These are phyloP conservation scores for Turnix velox DNA, from an alignment of 2,113 vertebrate genomes.

Conservation along the genomic window DNA sequence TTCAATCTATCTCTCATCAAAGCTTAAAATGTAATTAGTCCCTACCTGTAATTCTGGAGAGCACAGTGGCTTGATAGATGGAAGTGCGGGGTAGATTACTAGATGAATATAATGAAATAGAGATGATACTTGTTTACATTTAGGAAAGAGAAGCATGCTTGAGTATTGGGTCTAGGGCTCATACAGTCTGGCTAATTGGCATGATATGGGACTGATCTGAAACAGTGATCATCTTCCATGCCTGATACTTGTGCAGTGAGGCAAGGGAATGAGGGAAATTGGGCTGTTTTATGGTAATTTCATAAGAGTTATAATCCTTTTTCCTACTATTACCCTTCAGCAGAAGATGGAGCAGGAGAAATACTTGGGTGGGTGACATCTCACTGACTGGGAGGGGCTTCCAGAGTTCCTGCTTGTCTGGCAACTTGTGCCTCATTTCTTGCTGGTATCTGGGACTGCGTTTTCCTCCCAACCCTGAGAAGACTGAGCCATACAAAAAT, in stretches of 20 bases:
- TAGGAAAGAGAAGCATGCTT: neutral
- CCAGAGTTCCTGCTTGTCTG: neutral
- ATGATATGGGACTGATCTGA: neutral
- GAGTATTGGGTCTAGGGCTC: neutral
- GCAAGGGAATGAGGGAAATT: neutral
- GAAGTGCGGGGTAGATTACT: neutral
- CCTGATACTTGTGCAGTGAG: neutral
- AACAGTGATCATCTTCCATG: no score
- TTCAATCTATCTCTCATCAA: neutral
- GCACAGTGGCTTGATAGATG: neutral
- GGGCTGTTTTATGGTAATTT: neutral
- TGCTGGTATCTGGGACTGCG: neutral
- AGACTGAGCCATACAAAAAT: rapidly evolving
- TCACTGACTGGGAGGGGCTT: neutral
- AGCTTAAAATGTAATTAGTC: neutral
- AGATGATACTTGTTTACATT: neutral
- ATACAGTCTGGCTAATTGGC: rapidly evolving
- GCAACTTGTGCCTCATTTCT: neutral
- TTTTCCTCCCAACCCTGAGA: neutral
- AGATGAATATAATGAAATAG: neutral
- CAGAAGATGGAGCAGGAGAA: neutral
- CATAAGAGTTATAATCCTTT: neutral
- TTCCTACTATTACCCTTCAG: neutral
- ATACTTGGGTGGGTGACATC: no score
- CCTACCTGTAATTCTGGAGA: neutral